Percentiles rank a stretch among this genome's conserved stretches.
phyloP scores from a whole-genome alignment of 2,797 vertebrate genomes.

The Tokudaia tokunoshimensis region DNA sequence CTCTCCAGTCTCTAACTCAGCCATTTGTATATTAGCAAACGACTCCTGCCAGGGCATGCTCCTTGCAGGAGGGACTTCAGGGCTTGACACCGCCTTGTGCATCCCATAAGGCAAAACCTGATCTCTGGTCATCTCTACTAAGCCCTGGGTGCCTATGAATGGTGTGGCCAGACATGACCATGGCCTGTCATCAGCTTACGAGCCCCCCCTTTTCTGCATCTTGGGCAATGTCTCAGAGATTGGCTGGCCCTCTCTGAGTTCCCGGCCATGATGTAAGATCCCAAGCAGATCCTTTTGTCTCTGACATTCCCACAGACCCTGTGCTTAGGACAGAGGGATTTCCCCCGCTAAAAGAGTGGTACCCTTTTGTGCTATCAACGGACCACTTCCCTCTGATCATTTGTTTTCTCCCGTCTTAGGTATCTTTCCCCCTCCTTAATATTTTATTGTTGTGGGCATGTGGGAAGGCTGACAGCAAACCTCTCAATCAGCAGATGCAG shows the following conservation, averaged over 20 bases:
- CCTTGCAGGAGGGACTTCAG: not conserved
- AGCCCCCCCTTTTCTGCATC: not conserved
- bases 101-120: not conserved
- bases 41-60: not conserved
- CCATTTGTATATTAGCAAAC: not conserved
- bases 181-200: not conserved
- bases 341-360: slow-evolving; percentile 25
- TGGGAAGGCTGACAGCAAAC: not conserved
- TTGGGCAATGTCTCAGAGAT: not conserved
- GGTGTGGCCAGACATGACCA: not conserved
- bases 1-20: not conserved
- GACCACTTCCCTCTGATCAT: slow-evolving; percentile 30
- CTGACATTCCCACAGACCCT: not conserved
- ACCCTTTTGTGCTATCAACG: slow-evolving; percentile 51
- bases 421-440: slow-evolving; percentile 17
- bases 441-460: slow-evolving; percentile 17
- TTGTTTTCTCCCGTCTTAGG: slow-evolving; percentile 29
- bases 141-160: not conserved
- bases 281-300: not conserved
- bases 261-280: not conserved
- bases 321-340: not conserved
- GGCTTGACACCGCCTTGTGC: not conserved
- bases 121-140: not conserved
- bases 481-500: not conserved
- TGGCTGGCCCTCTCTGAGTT: not conserved